Evolutionary conservation across 1,140 invertebrate genomes (phyloP).

Genomic region (Spodoptera frugiperda): DNA sequence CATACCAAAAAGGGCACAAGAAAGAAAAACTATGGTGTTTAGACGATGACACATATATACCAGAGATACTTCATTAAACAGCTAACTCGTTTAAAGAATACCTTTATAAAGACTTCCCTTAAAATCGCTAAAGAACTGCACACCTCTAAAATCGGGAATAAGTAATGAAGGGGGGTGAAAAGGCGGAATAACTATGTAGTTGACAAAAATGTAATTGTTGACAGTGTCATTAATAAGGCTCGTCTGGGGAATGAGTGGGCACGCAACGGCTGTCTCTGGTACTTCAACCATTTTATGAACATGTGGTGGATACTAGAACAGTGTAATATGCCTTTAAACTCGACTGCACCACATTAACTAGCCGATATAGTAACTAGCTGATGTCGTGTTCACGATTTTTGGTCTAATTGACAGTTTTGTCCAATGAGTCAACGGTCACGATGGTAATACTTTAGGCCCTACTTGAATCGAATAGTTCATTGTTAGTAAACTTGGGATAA

Average conservation of each 20-base stretch:
- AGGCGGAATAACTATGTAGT: background rate
- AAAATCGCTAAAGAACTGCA: background rate
- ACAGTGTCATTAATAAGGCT: conserved; percentile 1
- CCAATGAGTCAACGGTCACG: background rate
- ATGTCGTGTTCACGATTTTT: conserved; percentile 27
- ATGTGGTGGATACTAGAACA: conserved; percentile 4
- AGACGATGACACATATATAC: too few relatives aligned
- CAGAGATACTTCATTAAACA: too few relatives aligned
- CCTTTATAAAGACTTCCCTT: background rate
- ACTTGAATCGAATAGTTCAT: too few relatives aligned
- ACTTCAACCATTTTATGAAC: background rate
- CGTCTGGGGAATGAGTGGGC: background rate
- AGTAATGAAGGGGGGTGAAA: background rate
- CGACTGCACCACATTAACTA: background rate
- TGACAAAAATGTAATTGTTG: conserved; percentile 23
- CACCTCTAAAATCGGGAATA: background rate
- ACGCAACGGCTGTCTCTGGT: background rate
- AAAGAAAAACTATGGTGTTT: too few relatives aligned
- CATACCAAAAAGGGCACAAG: too few relatives aligned
- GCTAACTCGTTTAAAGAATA: too few relatives aligned
- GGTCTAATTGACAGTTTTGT: conserved; percentile 36
- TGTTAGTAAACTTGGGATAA: too few relatives aligned
- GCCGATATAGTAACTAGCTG: background rate
- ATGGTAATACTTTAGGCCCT: background rate
- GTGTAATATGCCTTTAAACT: background rate